Evolutionary conservation across 2,113 vertebrate genomes (phyloP).

Genomic region (Spermophilus dauricus): DNA sequence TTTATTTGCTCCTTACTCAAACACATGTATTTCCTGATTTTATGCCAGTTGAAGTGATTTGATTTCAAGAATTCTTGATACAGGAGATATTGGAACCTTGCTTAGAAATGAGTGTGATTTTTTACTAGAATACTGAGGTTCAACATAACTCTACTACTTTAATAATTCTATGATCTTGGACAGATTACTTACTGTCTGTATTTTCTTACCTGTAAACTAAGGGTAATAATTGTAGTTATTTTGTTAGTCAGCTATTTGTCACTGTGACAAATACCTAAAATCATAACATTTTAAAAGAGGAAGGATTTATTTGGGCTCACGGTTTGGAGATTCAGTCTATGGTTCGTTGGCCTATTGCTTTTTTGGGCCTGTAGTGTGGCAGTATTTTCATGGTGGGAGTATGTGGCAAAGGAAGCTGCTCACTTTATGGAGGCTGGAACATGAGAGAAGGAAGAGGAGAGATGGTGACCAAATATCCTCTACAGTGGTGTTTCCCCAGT

Average conservation of each 20-base stretch:
- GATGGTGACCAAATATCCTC: not conserved
- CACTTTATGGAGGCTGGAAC: not conserved
- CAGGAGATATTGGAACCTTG: not conserved
- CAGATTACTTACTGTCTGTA: not conserved
- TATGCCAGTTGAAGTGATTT: not conserved
- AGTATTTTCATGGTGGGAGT: not conserved
- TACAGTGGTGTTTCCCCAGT: not conserved
- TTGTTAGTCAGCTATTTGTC: not conserved
- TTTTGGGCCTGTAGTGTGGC: not conserved
- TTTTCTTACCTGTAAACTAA: conserved; percentile 48
- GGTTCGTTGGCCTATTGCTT: not conserved
- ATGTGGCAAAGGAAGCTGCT: not conserved
- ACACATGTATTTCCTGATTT: conserved; percentile 3
- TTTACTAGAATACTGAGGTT: not conserved
- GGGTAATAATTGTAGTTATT: conserved; percentile 39
- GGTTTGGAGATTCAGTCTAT: not conserved
- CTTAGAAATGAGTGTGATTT: conserved; percentile 34
- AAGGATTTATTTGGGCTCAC: not conserved
- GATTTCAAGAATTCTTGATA: conserved; percentile 3
- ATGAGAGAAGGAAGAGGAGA: not conserved
- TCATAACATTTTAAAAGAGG: not conserved
- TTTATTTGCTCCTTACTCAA: conserved; percentile 16
- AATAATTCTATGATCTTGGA: not conserved
- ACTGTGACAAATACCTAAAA: not conserved
- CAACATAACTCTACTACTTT: not conserved